Evolutionary conservation across 2,797 vertebrate species (phyloP), one percentile per base, ranked within the genome.

Genomic region (Hippoglossus hippoglossus): DNA sequence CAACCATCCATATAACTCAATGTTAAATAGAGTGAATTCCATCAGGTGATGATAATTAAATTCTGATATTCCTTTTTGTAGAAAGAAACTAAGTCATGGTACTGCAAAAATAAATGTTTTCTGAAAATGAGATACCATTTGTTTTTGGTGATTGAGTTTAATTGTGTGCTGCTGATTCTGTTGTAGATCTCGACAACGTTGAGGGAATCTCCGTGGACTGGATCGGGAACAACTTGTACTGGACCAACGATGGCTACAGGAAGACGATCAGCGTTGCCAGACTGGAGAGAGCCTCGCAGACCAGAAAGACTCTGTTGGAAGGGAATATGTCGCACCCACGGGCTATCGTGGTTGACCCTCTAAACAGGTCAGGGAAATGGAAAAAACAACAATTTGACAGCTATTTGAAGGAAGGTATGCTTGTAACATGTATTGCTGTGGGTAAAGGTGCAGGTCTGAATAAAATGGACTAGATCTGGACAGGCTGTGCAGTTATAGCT

Each of bases 191-290:
- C 2, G 97, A 99, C 92, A 99, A 99, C 44, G 97, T 99, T 24
- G 98, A 99, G 89, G 98, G 98, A 39, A 97, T 99, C 86, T 98
- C 98, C 51, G 98, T 99, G 83, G 98, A 99, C 86, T 99, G 98
- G 98, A 96, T 99, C 86, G 97, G 97, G 71, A 97, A 98, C 86
- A 99, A 99, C 80, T 90, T 99, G 51, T 99, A 99, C 60, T 99
- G 98, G 98, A 99, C 98, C 31, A 99, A 99, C 0, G 98, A 99
- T 75, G 98, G 98, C 52, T 96, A 97, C 85, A 96, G 95, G 81
- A 99, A 99, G 93, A 98, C 97, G 0, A 99, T 99, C 77, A 96
- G 96, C 21, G 97, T 98, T 59, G 97, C 97, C 82, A 94, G 96
- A 50, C 87, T 99, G 80, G 97, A 98, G 79, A 96, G 94, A 83